These are phyloP conservation scores for Bos indicus DNA, from an alignment of 2,113 vertebrate species.

Conservation along the genomic window DNA sequence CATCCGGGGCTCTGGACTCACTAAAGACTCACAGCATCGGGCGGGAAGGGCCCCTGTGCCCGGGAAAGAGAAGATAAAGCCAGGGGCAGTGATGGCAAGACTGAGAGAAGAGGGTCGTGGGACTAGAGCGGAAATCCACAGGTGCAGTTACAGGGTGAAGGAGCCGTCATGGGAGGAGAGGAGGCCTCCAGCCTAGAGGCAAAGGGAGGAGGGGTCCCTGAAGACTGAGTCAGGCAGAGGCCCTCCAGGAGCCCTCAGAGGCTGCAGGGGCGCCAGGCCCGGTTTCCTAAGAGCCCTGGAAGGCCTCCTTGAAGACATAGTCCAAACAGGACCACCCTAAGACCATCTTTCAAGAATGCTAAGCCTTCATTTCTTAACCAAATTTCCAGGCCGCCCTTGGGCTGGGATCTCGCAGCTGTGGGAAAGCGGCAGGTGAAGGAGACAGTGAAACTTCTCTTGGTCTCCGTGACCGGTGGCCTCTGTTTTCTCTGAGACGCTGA, in stretches of 20 bases:
- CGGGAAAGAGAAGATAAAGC: background rate
- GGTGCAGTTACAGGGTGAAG: background rate
- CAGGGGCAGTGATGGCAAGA: too few species aligned
- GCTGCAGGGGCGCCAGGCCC: background rate
- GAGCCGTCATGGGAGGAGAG: background rate
- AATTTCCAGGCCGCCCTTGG: background rate
- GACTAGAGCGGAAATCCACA: background rate
- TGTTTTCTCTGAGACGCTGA: background rate
- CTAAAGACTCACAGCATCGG: accelerated
- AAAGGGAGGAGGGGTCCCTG: background rate
- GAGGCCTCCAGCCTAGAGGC: background rate
- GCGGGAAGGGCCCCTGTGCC: accelerated
- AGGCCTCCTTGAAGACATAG: background rate
- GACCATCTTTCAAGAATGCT: background rate
- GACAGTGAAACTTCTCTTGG: background rate
- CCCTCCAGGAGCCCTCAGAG: background rate
- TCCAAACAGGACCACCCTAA: background rate
- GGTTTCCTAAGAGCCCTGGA: background rate
- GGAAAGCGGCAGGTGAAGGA: background rate
- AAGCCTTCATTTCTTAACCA: background rate
- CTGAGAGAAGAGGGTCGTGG: background rate
- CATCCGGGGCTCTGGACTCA: background rate
- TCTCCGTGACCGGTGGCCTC: background rate
- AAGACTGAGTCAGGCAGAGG: background rate
- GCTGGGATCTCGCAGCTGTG: background rate